phyloP scores from a whole-genome alignment of 2,113 vertebrate genomes.

The Cyprinodon tularosa region DNA sequence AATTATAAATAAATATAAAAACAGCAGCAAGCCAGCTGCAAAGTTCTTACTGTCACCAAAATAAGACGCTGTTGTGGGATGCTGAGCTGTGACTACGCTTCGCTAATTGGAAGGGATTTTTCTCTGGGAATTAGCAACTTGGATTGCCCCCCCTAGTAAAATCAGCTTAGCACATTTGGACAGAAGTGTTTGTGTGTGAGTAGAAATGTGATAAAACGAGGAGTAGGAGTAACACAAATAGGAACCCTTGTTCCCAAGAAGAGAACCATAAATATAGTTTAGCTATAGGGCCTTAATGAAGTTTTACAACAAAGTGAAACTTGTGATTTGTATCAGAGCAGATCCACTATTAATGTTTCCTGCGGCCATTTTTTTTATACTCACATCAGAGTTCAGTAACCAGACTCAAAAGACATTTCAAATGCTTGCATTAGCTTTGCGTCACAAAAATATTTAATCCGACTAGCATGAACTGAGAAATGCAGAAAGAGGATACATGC shows the following conservation, averaged over 20 bases:
- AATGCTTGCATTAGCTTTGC: neutral
- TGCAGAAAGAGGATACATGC: neutral
- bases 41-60: constrained; percentile 49
- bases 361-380: neutral
- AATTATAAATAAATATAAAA: constrained; percentile 17
- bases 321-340: neutral
- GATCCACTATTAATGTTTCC: no score
- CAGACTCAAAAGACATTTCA: neutral
- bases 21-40: constrained; percentile 31
- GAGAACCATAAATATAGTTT: neutral
- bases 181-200: constrained; percentile 11
- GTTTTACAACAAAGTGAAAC: neutral
- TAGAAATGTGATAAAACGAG: neutral
- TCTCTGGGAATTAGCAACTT: constrained; percentile 43
- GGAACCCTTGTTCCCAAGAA: neutral
- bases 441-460: neutral
- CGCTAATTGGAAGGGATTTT: constrained; percentile 62
- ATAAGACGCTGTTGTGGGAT: constrained; percentile 34
- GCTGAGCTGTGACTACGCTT: constrained; percentile 46
- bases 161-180: constrained; percentile 31
- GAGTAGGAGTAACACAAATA: neutral
- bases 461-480: neutral
- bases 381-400: neutral
- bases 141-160: constrained; percentile 27
- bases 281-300: neutral